Percentiles rank a stretch among this genome's conserved stretches.
phyloP scores from a whole-genome alignment of 2,113 vertebrate species.

The Ammodramus savannarum region DNA sequence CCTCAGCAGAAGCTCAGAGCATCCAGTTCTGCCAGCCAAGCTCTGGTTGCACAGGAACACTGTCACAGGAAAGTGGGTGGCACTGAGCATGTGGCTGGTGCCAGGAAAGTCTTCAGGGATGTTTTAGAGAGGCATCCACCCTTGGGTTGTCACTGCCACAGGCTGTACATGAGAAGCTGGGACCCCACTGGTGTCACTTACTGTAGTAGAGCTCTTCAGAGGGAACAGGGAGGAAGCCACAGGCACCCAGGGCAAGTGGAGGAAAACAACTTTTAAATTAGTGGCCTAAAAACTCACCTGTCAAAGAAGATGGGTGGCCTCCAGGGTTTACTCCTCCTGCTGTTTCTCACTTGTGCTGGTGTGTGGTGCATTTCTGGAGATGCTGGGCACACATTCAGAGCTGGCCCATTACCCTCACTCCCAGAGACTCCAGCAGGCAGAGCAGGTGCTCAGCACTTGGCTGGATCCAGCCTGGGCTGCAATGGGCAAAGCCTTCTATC shows the following conservation, averaged over 20 bases:
- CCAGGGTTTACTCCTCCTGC: not conserved
- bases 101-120: not conserved
- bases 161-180: not conserved
- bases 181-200: not conserved
- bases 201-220: not conserved
- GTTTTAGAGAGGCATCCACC: not conserved
- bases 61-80: not conserved
- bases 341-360: not conserved
- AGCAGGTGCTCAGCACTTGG: conserved; percentile 29
- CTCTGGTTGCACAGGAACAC: not conserved
- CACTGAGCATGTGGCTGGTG: not conserved
- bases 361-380: not conserved
- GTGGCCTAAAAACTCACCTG: not conserved
- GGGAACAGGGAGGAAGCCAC: not conserved
- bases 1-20: not conserved
- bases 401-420: not conserved
- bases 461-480: not conserved
- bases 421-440: not conserved
- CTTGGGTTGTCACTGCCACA: not conserved
- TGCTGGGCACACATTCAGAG: not conserved
- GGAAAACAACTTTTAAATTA: not conserved
- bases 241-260: not conserved
- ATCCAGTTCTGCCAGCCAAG: not conserved
- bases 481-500: not conserved
- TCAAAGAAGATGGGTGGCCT: not conserved